A percentile compares a stretch with the other conserved stretches of the same genome.
These are phyloP conservation scores for Neopipo cinnamomea DNA, from an alignment of 2,113 vertebrate species.

Conservation along the genomic window DNA sequence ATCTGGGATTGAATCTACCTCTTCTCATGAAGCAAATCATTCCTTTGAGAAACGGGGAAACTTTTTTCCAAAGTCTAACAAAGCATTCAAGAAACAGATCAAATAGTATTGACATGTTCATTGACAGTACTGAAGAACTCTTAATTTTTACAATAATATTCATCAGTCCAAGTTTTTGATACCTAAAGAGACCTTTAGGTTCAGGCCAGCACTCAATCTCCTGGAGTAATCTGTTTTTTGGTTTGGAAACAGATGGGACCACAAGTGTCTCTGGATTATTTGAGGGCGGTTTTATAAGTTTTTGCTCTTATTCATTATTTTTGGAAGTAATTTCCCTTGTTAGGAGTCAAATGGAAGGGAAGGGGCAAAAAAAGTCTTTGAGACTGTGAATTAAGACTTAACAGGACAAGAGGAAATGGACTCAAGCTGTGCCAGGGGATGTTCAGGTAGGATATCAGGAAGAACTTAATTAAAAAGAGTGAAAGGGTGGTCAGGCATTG, in stretches of 20 bases:
- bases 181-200: background rate
- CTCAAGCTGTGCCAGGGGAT: background rate
- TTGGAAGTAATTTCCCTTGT: too few species aligned
- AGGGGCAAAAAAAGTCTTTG: too few species aligned
- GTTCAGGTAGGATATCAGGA: background rate
- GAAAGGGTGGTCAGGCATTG: background rate
- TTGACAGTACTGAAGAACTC: background rate
- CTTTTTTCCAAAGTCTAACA: background rate
- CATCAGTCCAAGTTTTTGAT: background rate
- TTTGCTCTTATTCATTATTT: too few species aligned
- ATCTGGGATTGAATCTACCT: background rate
- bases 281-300: too few species aligned
- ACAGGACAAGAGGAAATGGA: background rate
- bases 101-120: background rate
- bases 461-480: background rate
- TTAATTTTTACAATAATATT: background rate
- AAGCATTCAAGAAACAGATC: background rate
- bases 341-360: too few species aligned
- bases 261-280: too few species aligned
- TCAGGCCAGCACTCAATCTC: background rate
- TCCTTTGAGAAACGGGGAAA: background rate
- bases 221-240: background rate
- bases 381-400: too few species aligned
- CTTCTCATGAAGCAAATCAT: background rate
- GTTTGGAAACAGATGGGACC: background rate